These are phyloP conservation scores for Epiblema foenella DNA, from an alignment of 2,888 invertebrate genomes.

Conservation along the genomic window DNA sequence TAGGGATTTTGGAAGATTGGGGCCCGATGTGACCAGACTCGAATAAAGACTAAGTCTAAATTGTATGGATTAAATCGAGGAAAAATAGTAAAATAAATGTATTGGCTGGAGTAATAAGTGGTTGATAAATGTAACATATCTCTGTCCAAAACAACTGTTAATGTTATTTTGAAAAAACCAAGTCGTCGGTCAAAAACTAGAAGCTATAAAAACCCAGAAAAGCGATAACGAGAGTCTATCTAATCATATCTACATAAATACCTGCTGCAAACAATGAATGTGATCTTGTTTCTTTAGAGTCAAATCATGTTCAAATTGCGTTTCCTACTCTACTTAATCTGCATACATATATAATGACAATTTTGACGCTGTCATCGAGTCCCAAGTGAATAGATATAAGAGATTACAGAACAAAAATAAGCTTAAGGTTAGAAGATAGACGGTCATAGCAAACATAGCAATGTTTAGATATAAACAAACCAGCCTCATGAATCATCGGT, in stretches of 20 bases:
- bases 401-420: slow-evolving; percentile 10
- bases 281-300: neutral
- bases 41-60: neutral
- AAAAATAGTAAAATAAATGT: too few species aligned
- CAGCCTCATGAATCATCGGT: slow-evolving; percentile 53
- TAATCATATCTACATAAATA: slow-evolving; percentile 5
- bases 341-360: neutral
- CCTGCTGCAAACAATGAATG: neutral
- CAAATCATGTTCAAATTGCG: neutral
- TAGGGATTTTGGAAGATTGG: neutral
- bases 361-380: neutral
- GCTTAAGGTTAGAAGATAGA: slow-evolving; percentile 23
- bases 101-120: too few species aligned
- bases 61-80: neutral
- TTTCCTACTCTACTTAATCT: neutral
- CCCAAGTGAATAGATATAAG: slow-evolving; percentile 1
- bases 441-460: slow-evolving; percentile 30
- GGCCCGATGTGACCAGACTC: neutral
- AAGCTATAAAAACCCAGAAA: too few species aligned
- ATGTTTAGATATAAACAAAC: slow-evolving; percentile 52
- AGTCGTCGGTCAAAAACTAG: too few species aligned
- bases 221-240: neutral
- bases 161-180: too few species aligned
- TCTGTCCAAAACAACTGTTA: too few species aligned
- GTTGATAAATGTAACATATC: too few species aligned